phyloP scores from a whole-genome alignment of 2,888 invertebrate species.

The Nephrocerus scutellatus region DNA sequence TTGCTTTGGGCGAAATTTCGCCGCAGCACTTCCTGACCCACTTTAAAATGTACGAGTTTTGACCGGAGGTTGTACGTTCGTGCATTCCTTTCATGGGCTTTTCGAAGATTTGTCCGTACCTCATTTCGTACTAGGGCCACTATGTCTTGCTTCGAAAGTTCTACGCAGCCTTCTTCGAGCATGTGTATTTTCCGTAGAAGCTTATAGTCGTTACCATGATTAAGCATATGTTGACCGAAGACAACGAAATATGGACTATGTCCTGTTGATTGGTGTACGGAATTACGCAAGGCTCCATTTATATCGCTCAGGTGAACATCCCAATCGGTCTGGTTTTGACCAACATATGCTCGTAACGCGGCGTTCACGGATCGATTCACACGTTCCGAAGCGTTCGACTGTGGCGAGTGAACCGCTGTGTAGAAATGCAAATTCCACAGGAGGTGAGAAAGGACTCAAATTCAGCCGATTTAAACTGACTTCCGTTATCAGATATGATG shows the following conservation, averaged over 20 bases:
- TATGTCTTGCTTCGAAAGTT: background rate
- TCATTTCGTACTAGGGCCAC: background rate
- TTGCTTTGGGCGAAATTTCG: conserved; percentile 15
- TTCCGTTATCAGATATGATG: no score
- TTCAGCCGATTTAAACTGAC: no score
- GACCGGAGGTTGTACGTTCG: conserved; percentile 7
- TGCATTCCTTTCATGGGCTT: conserved; percentile 2
- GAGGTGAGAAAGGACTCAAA: no score
- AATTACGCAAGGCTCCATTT: conserved; percentile 7
- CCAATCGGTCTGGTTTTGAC: conserved; percentile 11
- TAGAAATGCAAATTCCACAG: no score
- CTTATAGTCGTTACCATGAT: conserved; percentile 6
- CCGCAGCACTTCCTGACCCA: conserved; percentile 8
- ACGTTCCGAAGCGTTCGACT: conserved; percentile 13
- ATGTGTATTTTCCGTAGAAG: background rate
- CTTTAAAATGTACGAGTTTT: conserved; percentile 2
- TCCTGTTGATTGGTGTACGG: conserved; percentile 6
- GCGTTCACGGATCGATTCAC: conserved; percentile 14
- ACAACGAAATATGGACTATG: conserved; percentile 10
- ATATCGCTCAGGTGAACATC: conserved; percentile 11
- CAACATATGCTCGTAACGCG: conserved; percentile 10
- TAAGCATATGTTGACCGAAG: conserved; percentile 15
- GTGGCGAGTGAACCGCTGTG: conserved; percentile 12
- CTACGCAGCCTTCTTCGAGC: background rate
- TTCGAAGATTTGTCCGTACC: background rate